phyloP scores from a whole-genome alignment of 2,888 invertebrate genomes.

The Beris morrisii region DNA sequence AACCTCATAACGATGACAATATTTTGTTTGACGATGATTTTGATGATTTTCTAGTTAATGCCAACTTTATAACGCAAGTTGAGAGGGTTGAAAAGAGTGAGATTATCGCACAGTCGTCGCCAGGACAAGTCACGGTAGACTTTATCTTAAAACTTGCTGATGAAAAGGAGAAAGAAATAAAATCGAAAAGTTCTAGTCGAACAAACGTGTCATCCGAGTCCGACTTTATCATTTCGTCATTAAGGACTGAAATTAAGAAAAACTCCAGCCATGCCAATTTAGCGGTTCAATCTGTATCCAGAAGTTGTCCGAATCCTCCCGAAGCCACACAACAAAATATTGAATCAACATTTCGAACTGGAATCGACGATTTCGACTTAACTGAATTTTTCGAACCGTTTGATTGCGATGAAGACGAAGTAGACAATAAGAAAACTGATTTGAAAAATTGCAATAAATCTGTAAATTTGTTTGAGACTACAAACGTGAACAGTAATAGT shows the following conservation, averaged over 20 bases:
- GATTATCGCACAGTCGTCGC: neutral
- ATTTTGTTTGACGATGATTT: conserved; percentile 42
- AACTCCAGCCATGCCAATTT: too few relatives aligned
- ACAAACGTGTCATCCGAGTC: too few relatives aligned
- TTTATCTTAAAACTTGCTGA: neutral
- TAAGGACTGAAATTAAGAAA: too few relatives aligned
- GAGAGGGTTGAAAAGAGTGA: conserved; percentile 27
- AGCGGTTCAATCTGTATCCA: too few relatives aligned
- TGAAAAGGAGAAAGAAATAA: conserved; percentile 4
- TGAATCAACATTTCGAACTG: conserved; percentile 27
- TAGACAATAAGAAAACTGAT: neutral
- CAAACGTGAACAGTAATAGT: neutral
- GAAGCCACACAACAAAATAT: neutral
- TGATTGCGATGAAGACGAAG: conserved; percentile 42
- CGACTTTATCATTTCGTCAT: too few relatives aligned
- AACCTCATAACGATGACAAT: neutral
- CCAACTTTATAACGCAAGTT: conserved; percentile 33
- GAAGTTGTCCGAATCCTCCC: too few relatives aligned
- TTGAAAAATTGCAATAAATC: neutral
- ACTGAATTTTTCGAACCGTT: conserved; percentile 59
- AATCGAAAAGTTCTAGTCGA: neutral
- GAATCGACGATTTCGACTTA: conserved; percentile 56
- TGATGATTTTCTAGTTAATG: conserved; percentile 39
- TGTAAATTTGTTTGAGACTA: neutral
- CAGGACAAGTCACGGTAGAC: neutral